Percentiles rank a stretch among this genome's conserved stretches.
Conservation (phyloP, 2,888 invertebrate species). For the Choreutis nemorana region DNA sequence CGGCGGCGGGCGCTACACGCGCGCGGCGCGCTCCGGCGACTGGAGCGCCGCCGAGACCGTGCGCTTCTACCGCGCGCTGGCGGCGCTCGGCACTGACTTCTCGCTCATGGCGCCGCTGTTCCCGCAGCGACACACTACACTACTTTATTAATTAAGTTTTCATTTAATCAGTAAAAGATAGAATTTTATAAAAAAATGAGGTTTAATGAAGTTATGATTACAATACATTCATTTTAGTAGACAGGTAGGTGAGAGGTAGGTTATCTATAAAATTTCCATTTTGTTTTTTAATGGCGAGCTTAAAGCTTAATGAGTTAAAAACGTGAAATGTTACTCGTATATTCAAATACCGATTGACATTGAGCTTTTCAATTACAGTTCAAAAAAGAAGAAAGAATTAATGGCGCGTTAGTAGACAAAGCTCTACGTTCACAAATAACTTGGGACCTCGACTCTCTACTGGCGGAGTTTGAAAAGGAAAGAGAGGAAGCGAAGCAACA, state of each 20-base stretch:
- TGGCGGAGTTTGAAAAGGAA: slow-evolving; percentile 35
- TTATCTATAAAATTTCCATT: too few species aligned
- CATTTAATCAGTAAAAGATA: too few species aligned
- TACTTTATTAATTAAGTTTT: too few species aligned
- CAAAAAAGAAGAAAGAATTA: slow-evolving; percentile 87
- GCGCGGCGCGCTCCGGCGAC: slow-evolving; percentile 72
- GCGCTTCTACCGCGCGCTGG: slow-evolving; percentile 89
- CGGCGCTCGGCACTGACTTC: slow-evolving; percentile 92
- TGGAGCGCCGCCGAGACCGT: slow-evolving; percentile 84
- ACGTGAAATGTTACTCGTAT: too few species aligned
- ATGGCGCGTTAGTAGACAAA: slow-evolving; percentile 76
- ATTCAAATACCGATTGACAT: too few species aligned
- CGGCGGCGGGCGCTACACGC: slow-evolving; percentile 72
- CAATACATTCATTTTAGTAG: too few species aligned
- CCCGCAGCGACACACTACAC: too few species aligned
- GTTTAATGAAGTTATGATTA: too few species aligned
- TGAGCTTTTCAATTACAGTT: slow-evolving; percentile 78
- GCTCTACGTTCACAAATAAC: slow-evolving; percentile 74
- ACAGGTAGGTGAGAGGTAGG: too few species aligned
- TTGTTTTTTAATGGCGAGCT: too few species aligned
- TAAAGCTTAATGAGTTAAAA: too few species aligned
- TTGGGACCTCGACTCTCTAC: slow-evolving; percentile 64
- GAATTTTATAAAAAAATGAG: too few species aligned
- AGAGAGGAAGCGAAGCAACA: slow-evolving; percentile 22
- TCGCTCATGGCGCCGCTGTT: slow-evolving; percentile 86